These are phyloP conservation scores for Stylophora pistillata DNA, from an alignment of 64 coral and sea anemone species.

Conservation along the genomic window DNA sequence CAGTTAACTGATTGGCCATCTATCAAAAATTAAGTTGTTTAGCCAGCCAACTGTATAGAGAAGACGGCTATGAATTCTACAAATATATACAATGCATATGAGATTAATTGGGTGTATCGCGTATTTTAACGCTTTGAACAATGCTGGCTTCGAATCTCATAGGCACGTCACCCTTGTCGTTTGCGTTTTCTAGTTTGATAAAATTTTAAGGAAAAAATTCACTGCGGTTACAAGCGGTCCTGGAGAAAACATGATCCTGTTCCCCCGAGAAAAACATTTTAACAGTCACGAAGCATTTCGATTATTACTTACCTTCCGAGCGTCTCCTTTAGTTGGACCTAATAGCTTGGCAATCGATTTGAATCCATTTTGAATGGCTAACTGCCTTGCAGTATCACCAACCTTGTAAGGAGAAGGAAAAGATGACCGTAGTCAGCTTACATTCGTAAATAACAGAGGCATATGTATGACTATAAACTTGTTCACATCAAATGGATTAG, in stretches of 20 bases:
- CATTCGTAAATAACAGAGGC: neutral
- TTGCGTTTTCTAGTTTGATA: too few species aligned
- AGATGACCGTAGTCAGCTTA: neutral
- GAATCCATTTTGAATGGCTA: conserved; percentile 47
- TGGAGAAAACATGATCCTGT: neutral
- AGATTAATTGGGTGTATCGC: too few species aligned
- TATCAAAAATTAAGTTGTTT: too few species aligned
- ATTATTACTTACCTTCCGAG: neutral
- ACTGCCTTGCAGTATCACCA: conserved; percentile 60
- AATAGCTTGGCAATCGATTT: conserved; percentile 32
- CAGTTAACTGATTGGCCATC: too few species aligned
- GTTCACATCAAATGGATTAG: neutral
- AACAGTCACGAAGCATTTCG: neutral
- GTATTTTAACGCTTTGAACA: too few species aligned
- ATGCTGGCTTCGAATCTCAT: too few species aligned
- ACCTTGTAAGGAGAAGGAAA: conserved; percentile 18
- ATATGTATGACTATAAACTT: neutral
- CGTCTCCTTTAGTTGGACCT: conserved; percentile 9
- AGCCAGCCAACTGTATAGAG: too few species aligned
- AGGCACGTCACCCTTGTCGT: too few species aligned
- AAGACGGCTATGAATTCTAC: too few species aligned
- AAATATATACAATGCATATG: too few species aligned
- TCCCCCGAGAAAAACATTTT: neutral
- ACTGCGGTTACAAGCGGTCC: neutral
- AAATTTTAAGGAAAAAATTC: neutral